Evolutionary conservation across 1,140 invertebrate species (phyloP).

Genomic region (Vanessa tameamea): DNA sequence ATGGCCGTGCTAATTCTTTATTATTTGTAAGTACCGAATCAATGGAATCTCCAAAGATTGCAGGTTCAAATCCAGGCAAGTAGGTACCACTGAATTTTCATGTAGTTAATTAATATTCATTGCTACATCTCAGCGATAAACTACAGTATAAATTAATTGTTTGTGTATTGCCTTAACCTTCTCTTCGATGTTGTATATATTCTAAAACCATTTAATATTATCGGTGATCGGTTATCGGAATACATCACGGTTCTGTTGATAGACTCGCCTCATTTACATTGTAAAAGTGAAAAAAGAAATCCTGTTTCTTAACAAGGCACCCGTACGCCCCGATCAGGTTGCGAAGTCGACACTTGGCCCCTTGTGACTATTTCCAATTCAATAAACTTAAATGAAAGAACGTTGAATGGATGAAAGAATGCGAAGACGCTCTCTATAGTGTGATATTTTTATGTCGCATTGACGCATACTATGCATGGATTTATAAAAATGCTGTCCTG

Average conservation of each 20-base stretch:
- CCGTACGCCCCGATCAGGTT: slow-evolving; percentile 26
- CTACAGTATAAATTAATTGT: no score
- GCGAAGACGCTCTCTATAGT: neutral
- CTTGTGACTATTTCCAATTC: slow-evolving; percentile 31
- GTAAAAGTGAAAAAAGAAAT: slow-evolving; percentile 22
- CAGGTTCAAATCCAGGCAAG: no score
- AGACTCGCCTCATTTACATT: slow-evolving; percentile 16
- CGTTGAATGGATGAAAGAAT: slow-evolving; percentile 13
- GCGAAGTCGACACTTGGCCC: slow-evolving; percentile 18
- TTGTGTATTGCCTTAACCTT: no score
- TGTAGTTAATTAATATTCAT: no score
- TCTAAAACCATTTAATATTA: no score
- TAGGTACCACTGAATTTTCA: no score
- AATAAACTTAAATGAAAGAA: slow-evolving; percentile 26
- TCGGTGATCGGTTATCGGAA: neutral
- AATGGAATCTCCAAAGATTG: no score
- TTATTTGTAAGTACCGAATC: no score
- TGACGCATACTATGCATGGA: neutral
- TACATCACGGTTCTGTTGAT: neutral
- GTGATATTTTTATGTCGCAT: neutral
- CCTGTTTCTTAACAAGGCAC: slow-evolving; percentile 30
- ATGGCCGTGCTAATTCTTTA: no score
- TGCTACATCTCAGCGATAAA: no score
- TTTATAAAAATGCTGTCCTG: no score
- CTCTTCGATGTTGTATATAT: no score